Conservation (phyloP, 1,140 invertebrate species). For the Gryllus bimaculatus region DNA sequence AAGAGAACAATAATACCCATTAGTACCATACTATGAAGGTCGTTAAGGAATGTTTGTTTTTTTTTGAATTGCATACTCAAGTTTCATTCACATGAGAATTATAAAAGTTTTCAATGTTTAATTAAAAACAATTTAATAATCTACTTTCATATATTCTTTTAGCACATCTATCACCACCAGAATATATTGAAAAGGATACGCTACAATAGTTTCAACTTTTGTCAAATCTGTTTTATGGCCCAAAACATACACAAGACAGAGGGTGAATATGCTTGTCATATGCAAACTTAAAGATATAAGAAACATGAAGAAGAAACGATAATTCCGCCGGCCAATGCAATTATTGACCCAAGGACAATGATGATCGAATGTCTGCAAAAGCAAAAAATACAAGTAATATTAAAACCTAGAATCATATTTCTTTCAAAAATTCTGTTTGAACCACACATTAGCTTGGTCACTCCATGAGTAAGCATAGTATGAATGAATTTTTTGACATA, state of each 20-base stretch:
- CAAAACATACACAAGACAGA: slow-evolving; percentile 86
- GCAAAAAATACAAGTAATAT: slow-evolving; percentile 27
- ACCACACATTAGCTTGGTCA: too few species aligned
- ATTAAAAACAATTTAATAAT: background rate
- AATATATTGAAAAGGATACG: slow-evolving; percentile 67
- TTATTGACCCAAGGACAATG: slow-evolving; percentile 99
- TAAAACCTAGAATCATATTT: too few species aligned
- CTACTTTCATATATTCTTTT: background rate
- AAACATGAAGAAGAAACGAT: slow-evolving; percentile 98
- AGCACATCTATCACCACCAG: background rate
- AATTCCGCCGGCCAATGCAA: slow-evolving; percentile 97
- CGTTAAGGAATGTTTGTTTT: slow-evolving; percentile 38
- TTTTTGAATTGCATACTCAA: background rate
- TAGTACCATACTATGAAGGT: slow-evolving; percentile 66
- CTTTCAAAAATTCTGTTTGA: too few species aligned
- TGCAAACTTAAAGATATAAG: slow-evolving; percentile 91
- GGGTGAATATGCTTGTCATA: slow-evolving; percentile 92
- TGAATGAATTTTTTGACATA: too few species aligned
- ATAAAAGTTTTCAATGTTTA: background rate
- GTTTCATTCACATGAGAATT: background rate
- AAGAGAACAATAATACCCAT: slow-evolving; percentile 85
- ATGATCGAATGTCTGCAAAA: slow-evolving; percentile 95
- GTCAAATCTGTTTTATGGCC: slow-evolving; percentile 71
- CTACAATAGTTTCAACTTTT: slow-evolving; percentile 73
- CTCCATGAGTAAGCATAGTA: too few species aligned